Percentiles rank a stretch among this genome's conserved stretches.
phyloP scores from a whole-genome alignment of 2,888 invertebrate genomes.

The Aethes cnicana region DNA sequence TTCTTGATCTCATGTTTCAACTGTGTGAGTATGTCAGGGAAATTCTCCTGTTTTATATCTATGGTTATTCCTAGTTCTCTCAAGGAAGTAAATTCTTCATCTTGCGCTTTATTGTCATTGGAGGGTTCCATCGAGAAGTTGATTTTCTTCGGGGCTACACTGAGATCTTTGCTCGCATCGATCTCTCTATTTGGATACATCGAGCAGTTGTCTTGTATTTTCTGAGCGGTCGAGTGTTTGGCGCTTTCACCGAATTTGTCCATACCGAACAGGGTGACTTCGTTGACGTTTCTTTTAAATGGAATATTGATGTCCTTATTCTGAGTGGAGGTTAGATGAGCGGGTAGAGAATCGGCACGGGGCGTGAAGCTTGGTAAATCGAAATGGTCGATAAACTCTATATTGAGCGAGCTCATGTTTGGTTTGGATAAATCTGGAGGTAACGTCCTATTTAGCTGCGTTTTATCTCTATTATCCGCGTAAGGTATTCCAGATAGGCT shows the following conservation, averaged over 20 bases:
- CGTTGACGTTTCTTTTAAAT: slow-evolving; percentile 72
- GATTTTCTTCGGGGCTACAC: slow-evolving; percentile 74
- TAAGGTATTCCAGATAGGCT: slow-evolving; percentile 51
- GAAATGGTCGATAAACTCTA: slow-evolving; percentile 60
- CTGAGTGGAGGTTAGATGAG: slow-evolving; percentile 69
- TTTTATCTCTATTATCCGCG: slow-evolving; percentile 47
- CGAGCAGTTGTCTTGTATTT: slow-evolving; percentile 73
- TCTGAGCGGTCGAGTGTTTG: slow-evolving; percentile 56
- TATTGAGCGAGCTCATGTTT: slow-evolving; percentile 66
- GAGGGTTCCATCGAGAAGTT: slow-evolving; percentile 68
- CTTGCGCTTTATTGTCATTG: slow-evolving; percentile 58
- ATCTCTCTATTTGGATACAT: slow-evolving; percentile 75
- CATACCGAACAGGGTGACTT: slow-evolving; percentile 66
- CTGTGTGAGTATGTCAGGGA: slow-evolving; percentile 70
- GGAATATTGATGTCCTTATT: slow-evolving; percentile 54
- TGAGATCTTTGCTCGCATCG: slow-evolving; percentile 60
- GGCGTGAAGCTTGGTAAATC: slow-evolving; percentile 58
- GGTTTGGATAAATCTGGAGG: slow-evolving; percentile 61
- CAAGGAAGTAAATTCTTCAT: slow-evolving; percentile 75
- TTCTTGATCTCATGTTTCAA: slow-evolving; percentile 80
- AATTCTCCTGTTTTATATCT: slow-evolving; percentile 68
- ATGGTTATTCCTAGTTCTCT: slow-evolving; percentile 78
- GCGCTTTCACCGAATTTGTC: slow-evolving; percentile 48
- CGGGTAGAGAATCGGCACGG: slow-evolving; percentile 67
- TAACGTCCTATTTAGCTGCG: slow-evolving; percentile 56